A percentile compares a stretch with the other conserved stretches of the same genome.
Conservation (phyloP, 2,888 invertebrate species). For the Dasysyrphus tricinctus region DNA sequence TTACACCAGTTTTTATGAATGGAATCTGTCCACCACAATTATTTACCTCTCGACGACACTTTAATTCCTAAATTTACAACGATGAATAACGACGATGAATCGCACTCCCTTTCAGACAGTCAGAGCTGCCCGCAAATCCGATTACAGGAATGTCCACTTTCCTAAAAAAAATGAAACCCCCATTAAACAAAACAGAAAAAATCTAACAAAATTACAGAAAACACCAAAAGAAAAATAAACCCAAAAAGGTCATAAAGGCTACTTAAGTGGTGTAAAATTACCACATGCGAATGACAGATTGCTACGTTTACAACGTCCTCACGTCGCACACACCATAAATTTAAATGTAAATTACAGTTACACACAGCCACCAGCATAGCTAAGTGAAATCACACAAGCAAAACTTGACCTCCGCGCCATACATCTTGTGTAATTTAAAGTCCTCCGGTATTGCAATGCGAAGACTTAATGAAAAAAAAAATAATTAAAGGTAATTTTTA, state of each 20-base stretch:
- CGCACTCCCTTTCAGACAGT: not conserved
- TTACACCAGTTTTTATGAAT: slow-evolving; percentile 17
- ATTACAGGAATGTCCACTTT: slow-evolving; percentile 57
- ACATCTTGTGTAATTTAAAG: slow-evolving; percentile 22
- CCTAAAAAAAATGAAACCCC: not conserved
- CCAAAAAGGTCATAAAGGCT: slow-evolving; percentile 71
- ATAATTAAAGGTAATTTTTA: slow-evolving; percentile 60
- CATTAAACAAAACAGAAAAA: slow-evolving; percentile 2
- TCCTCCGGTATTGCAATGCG: not conserved
- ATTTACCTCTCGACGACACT: slow-evolving; percentile 52
- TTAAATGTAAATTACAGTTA: slow-evolving; percentile 60
- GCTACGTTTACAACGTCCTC: slow-evolving; percentile 69
- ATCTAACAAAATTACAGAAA: slow-evolving; percentile 6
- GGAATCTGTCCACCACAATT: slow-evolving; percentile 43
- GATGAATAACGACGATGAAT: slow-evolving; percentile 6
- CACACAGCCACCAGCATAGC: slow-evolving; percentile 14
- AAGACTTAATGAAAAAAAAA: slow-evolving; percentile 11
- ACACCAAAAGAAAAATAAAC: slow-evolving; percentile 16
- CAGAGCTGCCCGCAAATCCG: slow-evolving; percentile 52
- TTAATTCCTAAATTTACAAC: slow-evolving; percentile 1
- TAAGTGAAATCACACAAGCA: slow-evolving; percentile 21
- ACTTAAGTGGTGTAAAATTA: slow-evolving; percentile 75
- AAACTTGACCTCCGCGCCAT: slow-evolving; percentile 39
- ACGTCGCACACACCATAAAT: slow-evolving; percentile 50
- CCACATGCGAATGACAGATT: slow-evolving; percentile 73